Evolutionary conservation across 2,113 vertebrate genomes (phyloP).

Genomic region (Malurus cyaneus): DNA sequence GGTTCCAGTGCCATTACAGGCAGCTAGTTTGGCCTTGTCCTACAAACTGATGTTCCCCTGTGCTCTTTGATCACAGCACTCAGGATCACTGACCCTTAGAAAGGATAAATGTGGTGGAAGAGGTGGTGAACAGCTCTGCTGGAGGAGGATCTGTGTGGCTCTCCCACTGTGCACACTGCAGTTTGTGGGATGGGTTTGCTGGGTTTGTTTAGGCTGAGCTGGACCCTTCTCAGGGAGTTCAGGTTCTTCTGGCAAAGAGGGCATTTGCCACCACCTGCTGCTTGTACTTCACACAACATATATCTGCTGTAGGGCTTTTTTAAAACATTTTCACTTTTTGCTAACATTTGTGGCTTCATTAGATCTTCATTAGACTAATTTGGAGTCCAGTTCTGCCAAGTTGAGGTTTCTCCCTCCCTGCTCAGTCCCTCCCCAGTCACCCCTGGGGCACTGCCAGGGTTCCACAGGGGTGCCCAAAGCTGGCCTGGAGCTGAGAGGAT

Average conservation of each 20-base stretch:
- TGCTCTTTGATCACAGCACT: not conserved
- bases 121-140: not conserved
- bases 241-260: not conserved
- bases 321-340: not conserved
- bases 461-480: not conserved
- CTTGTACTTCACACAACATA: not conserved
- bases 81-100: not conserved
- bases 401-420: not conserved
- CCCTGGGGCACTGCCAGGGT: not conserved
- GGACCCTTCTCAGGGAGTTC: not conserved
- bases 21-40: not conserved
- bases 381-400: not conserved
- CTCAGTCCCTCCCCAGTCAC: accelerated
- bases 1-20: not conserved
- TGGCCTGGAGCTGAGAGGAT: not conserved
- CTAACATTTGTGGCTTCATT: not conserved
- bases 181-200: not conserved
- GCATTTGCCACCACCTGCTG: not conserved
- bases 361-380: not conserved
- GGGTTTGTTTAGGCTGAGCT: not conserved
- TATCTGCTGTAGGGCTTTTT: not conserved
- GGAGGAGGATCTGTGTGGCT: not conserved
- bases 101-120: not conserved
- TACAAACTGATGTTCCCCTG: not conserved
- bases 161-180: not conserved